These are phyloP conservation scores for Hycleus phaleratus DNA, from an alignment of 1,140 invertebrate species.

Conservation along the genomic window DNA sequence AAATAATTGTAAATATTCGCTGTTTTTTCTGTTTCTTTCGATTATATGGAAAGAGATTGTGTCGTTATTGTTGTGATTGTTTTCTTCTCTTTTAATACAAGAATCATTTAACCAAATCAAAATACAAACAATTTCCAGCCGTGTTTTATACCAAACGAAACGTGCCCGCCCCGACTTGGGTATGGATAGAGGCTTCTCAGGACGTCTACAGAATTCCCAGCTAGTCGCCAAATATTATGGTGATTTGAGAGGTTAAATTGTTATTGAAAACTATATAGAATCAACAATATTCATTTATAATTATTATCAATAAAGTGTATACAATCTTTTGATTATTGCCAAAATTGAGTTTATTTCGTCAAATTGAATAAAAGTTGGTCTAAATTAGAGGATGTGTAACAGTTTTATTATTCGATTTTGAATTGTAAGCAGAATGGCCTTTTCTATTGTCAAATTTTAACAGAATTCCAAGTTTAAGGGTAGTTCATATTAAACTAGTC, in stretches of 20 bases:
- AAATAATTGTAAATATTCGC: too few species aligned
- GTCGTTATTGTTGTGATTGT: too few species aligned
- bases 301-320: background rate
- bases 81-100: too few species aligned
- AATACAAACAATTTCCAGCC: conserved; percentile 7
- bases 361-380: too few species aligned
- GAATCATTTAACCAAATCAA: too few species aligned
- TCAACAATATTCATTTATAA: background rate
- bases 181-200: conserved; percentile 19
- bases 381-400: too few species aligned
- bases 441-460: too few species aligned
- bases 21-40: too few species aligned
- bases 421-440: background rate
- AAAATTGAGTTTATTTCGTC: background rate
- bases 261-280: too few species aligned
- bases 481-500: too few species aligned
- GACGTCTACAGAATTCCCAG: conserved; percentile 12
- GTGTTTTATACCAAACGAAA: background rate
- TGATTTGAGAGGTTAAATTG: conserved; percentile 1
- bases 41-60: too few species aligned
- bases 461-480: too few species aligned
- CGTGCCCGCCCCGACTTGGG: conserved; percentile 21
- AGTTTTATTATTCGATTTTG: background rate
- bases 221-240: conserved; percentile 11
- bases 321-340: background rate